Conservation (phyloP, 1,140 invertebrate genomes). For the Sipha flava region DNA sequence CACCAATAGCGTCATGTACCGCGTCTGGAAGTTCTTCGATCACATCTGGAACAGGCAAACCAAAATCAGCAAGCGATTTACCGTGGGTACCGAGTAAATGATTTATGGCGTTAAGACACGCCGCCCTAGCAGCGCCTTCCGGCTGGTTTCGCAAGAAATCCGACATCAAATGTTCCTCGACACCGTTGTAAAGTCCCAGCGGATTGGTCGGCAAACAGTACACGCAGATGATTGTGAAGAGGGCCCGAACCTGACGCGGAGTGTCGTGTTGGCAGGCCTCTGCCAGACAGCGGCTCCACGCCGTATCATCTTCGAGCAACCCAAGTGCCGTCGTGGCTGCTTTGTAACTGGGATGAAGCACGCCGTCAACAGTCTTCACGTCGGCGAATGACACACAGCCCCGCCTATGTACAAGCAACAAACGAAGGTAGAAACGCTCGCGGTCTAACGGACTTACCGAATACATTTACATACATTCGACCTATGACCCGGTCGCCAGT, state of each 20-base stretch:
- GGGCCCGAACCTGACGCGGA: not conserved
- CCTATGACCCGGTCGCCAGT: slow-evolving; percentile 29
- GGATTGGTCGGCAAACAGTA: not conserved
- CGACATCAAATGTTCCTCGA: not conserved
- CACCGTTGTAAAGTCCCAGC: not conserved
- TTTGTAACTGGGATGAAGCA: slow-evolving; percentile 39
- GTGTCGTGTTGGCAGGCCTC: not conserved
- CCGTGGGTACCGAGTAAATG: not conserved
- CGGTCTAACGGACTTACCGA: slow-evolving; percentile 42
- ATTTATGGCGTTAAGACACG: not conserved
- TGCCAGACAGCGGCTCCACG: not conserved
- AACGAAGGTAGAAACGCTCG: slow-evolving; percentile 44
- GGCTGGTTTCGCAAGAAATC: not conserved
- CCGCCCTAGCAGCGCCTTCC: not conserved
- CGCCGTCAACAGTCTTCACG: slow-evolving; percentile 42
- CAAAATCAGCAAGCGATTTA: not conserved
- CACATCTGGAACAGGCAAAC: not conserved
- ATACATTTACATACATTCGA: slow-evolving; percentile 43
- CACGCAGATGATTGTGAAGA: not conserved
- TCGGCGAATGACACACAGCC: slow-evolving; percentile 44
- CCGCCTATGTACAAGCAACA: slow-evolving; percentile 44
- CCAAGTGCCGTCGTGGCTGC: slow-evolving; percentile 38
- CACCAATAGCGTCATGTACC: slow-evolving; percentile 42
- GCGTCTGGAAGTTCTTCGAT: not conserved
- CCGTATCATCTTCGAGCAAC: slow-evolving; percentile 41